phyloP scores from a whole-genome alignment of 1,140 invertebrate genomes.

The Drosophila nigrodunni region DNA sequence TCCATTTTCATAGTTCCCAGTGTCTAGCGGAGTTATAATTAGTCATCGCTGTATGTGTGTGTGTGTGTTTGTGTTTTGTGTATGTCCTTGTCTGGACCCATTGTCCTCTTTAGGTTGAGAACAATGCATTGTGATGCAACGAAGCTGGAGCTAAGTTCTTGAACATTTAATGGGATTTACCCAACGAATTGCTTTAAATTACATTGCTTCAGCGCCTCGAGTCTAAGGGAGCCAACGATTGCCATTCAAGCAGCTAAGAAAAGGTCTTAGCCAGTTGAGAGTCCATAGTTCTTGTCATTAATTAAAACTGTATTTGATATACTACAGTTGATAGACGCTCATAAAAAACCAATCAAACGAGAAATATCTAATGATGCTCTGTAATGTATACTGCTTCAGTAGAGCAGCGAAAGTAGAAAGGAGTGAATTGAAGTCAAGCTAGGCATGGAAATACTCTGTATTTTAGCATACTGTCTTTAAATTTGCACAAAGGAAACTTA shows the following conservation, averaged over 20 bases:
- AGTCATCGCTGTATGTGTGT: slow-evolving; percentile 41
- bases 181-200: slow-evolving; percentile 68
- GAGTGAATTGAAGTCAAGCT: neutral
- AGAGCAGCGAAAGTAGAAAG: neutral
- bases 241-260: slow-evolving; percentile 3
- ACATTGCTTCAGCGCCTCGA: slow-evolving; percentile 39
- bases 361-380: slow-evolving; percentile 16
- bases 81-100: slow-evolving; percentile 53
- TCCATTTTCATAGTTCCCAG: slow-evolving; percentile 51
- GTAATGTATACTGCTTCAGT: slow-evolving; percentile 5
- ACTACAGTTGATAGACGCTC: slow-evolving; percentile 4
- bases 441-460: neutral
- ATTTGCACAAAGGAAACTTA: too few relatives aligned
- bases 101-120: slow-evolving; percentile 56
- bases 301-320: slow-evolving; percentile 27
- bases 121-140: slow-evolving; percentile 55
- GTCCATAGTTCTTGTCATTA: slow-evolving; percentile 3
- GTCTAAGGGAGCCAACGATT: slow-evolving; percentile 13
- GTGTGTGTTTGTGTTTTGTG: slow-evolving; percentile 29
- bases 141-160: slow-evolving; percentile 57
- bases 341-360: slow-evolving; percentile 12
- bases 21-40: slow-evolving; percentile 75
- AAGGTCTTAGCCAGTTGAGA: neutral
- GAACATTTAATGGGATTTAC: slow-evolving; percentile 73
- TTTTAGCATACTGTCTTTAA: too few relatives aligned